These are phyloP conservation scores for Drosophila subobscura DNA, from an alignment of 1,140 invertebrate genomes.

Conservation along the genomic window DNA sequence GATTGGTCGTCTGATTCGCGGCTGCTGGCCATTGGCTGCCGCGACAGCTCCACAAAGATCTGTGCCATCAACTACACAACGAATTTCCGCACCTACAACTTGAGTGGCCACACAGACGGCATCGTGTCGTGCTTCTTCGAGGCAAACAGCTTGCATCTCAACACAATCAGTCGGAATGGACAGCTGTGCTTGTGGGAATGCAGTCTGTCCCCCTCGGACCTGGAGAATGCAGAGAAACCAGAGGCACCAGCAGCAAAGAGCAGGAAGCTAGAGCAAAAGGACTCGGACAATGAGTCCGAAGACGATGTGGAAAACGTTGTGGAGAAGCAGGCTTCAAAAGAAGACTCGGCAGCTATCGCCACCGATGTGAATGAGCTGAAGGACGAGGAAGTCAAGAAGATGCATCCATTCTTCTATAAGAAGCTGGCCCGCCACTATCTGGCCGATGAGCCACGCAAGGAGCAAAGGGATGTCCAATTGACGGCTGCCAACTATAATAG, in stretches of 20 bases:
- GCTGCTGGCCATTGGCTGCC: slow-evolving; percentile 92
- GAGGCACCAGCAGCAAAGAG: slow-evolving; percentile 77
- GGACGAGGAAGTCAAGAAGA: slow-evolving; percentile 68
- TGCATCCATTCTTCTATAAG: slow-evolving; percentile 87
- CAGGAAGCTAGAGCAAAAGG: slow-evolving; percentile 22
- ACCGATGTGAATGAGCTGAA: slow-evolving; percentile 80
- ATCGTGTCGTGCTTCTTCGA: slow-evolving; percentile 96
- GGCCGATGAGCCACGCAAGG: slow-evolving; percentile 87
- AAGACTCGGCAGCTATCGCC: slow-evolving; percentile 82
- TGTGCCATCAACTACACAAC: slow-evolving; percentile 89
- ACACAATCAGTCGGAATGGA: slow-evolving; percentile 89
- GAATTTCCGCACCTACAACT: slow-evolving; percentile 89
- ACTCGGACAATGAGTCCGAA: slow-evolving; percentile 84
- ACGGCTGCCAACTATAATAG: slow-evolving; percentile 93
- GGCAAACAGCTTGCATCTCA: slow-evolving; percentile 91
- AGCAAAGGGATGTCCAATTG: slow-evolving; percentile 86
- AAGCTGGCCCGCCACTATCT: slow-evolving; percentile 89
- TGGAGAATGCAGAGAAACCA: slow-evolving; percentile 83
- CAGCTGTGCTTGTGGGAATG: slow-evolving; percentile 95
- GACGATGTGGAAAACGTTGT: slow-evolving; percentile 86
- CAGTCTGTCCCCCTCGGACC: slow-evolving; percentile 85
- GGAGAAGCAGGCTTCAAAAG: slow-evolving; percentile 84
- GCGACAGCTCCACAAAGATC: slow-evolving; percentile 93
- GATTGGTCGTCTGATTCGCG: slow-evolving; percentile 97
- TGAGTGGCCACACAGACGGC: slow-evolving; percentile 92